phyloP scores from a whole-genome alignment of 2,113 vertebrate genomes.

The Megaceryle maxima region DNA sequence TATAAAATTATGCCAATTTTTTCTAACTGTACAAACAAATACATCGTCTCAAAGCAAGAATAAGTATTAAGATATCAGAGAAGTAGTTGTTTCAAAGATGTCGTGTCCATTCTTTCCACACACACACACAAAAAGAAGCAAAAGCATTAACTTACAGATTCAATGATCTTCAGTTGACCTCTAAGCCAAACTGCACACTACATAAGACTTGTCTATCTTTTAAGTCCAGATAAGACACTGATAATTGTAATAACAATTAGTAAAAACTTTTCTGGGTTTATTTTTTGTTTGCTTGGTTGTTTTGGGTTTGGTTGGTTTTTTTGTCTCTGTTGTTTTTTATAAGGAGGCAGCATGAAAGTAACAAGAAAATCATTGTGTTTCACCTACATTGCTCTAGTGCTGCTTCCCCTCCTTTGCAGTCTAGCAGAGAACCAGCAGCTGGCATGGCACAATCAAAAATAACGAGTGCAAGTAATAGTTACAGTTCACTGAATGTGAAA shows the following conservation, averaged over 20 bases:
- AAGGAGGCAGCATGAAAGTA: not conserved
- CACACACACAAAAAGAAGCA: not conserved
- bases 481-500: not conserved
- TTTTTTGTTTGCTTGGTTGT: not conserved
- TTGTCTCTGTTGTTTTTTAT: not conserved
- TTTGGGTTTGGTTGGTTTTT: not conserved
- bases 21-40: not conserved
- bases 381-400: not conserved
- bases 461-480: not conserved
- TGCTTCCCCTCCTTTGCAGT: not conserved
- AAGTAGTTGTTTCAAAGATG: not conserved
- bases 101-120: not conserved
- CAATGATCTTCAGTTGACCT: not conserved
- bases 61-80: not conserved
- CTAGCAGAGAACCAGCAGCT: not conserved
- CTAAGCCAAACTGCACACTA: not conserved
- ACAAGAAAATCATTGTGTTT: not conserved
- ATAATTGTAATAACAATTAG: not conserved
- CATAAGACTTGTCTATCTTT: not conserved
- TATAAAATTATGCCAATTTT: not conserved
- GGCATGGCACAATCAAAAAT: not conserved
- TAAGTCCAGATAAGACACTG: not conserved
- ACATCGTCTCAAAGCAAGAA: not conserved
- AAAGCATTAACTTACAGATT: not conserved
- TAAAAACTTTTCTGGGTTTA: not conserved